Evolutionary conservation across 2,888 invertebrate species (phyloP).

Genomic region (Athalia cordata): DNA sequence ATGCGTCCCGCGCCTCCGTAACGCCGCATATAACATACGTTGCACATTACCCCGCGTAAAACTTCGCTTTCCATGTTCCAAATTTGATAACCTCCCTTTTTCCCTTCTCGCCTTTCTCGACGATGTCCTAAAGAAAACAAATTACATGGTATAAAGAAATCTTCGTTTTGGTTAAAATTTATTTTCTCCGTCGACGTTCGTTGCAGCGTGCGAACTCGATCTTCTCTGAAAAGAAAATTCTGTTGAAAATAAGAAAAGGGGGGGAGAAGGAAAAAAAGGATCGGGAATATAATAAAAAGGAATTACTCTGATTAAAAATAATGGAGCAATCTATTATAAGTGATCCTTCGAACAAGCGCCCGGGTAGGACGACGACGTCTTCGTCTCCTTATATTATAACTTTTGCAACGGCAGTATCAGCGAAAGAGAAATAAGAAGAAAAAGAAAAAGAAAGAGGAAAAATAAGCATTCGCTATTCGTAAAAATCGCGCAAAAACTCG

Average conservation of each 20-base stretch:
- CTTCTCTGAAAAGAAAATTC: background rate
- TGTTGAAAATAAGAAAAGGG: background rate
- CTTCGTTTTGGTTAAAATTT: too few relatives aligned
- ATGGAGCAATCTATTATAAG: slow-evolving; percentile 47
- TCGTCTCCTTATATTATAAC: too few relatives aligned
- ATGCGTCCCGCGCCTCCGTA: background rate
- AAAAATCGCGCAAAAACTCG: slow-evolving; percentile 39
- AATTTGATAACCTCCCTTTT: too few relatives aligned
- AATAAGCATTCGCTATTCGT: background rate
- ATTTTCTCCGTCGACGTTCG: background rate
- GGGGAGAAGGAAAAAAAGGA: slow-evolving; percentile 17
- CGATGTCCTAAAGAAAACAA: too few relatives aligned
- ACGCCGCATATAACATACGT: background rate
- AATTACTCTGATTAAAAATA: slow-evolving; percentile 33
- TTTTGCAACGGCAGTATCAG: too few relatives aligned
- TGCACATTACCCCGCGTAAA: background rate
- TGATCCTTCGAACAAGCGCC: slow-evolving; percentile 28
- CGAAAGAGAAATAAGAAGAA: too few relatives aligned
- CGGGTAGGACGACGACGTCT: background rate
- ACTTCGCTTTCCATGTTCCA: background rate
- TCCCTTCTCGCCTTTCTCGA: too few relatives aligned
- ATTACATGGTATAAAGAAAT: too few relatives aligned
- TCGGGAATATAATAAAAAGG: slow-evolving; percentile 10
- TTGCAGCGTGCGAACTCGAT: slow-evolving; percentile 20
- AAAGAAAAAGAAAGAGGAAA: too few relatives aligned